phyloP scores from a whole-genome alignment of 2,888 invertebrate genomes.

The Andrena trimmerana region DNA sequence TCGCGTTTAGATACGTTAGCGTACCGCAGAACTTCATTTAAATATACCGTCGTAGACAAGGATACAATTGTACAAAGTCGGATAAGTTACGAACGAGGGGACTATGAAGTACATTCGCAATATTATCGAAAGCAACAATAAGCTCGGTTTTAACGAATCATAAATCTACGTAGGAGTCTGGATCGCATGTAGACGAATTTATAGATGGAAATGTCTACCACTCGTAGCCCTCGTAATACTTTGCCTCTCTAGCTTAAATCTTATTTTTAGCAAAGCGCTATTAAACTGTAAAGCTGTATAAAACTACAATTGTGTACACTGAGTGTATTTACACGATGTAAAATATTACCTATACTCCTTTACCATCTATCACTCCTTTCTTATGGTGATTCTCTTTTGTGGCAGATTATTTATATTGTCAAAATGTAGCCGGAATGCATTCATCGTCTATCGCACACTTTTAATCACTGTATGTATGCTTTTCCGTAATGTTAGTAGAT shows the following conservation, averaged over 20 bases:
- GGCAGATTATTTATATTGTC: constrained; percentile 42
- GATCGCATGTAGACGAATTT: constrained; percentile 32
- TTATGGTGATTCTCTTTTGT: constrained; percentile 28
- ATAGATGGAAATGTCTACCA: constrained; percentile 24
- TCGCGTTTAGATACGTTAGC: constrained; percentile 49
- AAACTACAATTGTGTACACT: constrained; percentile 40
- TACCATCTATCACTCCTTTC: constrained; percentile 40
- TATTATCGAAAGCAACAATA: constrained; percentile 44
- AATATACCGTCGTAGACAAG: constrained; percentile 23
- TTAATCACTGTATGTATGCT: constrained; percentile 48
- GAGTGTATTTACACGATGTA: constrained; percentile 52
- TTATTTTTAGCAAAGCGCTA: constrained; percentile 23
- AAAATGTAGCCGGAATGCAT: constrained; percentile 15
- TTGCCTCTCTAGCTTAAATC: constrained; percentile 13
- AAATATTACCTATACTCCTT: constrained; percentile 39
- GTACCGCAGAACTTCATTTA: constrained; percentile 47
- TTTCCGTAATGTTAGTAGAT: constrained; percentile 40
- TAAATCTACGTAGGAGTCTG: constrained; percentile 33
- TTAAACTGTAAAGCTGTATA: constrained; percentile 50
- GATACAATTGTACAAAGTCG: constrained; percentile 49
- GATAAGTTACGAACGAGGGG: constrained; percentile 36
- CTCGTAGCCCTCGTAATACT: constrained; percentile 20
- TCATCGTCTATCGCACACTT: constrained; percentile 20
- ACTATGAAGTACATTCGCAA: constrained; percentile 38
- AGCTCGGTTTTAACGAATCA: constrained; percentile 35